phyloP scores from a whole-genome alignment of 92 coral and sea anemone genomes.

The Zoanthus sansibaricus region DNA sequence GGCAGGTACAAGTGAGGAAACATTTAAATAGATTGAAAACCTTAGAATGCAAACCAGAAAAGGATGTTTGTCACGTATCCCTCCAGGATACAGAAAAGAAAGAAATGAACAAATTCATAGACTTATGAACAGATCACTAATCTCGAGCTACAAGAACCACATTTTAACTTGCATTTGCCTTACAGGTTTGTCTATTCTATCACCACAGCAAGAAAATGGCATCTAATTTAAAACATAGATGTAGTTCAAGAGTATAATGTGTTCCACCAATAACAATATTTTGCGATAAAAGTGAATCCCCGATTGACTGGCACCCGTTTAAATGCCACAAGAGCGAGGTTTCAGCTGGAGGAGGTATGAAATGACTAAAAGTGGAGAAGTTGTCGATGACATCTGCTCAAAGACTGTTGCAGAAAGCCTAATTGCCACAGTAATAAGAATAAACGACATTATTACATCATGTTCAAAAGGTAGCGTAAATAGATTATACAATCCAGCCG shows the following conservation, averaged over 20 bases:
- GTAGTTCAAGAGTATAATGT: slow-evolving; percentile 32
- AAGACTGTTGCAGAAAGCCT: too few relatives aligned
- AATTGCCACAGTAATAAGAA: too few relatives aligned
- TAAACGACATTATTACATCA: slow-evolving; percentile 3
- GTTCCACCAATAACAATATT: not conserved
- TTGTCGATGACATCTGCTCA: too few relatives aligned
- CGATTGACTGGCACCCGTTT: too few relatives aligned
- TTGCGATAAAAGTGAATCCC: too few relatives aligned
- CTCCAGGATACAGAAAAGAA: slow-evolving; percentile 60
- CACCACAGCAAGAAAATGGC: slow-evolving; percentile 14
- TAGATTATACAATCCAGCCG: slow-evolving; percentile 36
- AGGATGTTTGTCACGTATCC: slow-evolving; percentile 48
- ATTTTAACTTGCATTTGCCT: slow-evolving; percentile 46
- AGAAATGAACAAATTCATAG: slow-evolving; percentile 47
- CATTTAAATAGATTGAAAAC: slow-evolving; percentile 29
- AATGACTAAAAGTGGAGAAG: too few relatives aligned
- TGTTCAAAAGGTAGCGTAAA: not conserved
- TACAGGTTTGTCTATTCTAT: slow-evolving; percentile 40
- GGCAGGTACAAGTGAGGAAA: slow-evolving; percentile 8
- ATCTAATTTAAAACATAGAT: slow-evolving; percentile 7
- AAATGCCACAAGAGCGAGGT: too few relatives aligned
- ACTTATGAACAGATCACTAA: slow-evolving; percentile 42
- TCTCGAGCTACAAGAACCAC: slow-evolving; percentile 46
- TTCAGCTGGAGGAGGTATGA: too few relatives aligned
- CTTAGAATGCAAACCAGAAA: slow-evolving; percentile 17